A percentile compares a stretch with the other conserved stretches of the same genome.
These are phyloP conservation scores for Xestoiulus laeticollis DNA, from an alignment of 2,888 invertebrate genomes.

Conservation along the genomic window DNA sequence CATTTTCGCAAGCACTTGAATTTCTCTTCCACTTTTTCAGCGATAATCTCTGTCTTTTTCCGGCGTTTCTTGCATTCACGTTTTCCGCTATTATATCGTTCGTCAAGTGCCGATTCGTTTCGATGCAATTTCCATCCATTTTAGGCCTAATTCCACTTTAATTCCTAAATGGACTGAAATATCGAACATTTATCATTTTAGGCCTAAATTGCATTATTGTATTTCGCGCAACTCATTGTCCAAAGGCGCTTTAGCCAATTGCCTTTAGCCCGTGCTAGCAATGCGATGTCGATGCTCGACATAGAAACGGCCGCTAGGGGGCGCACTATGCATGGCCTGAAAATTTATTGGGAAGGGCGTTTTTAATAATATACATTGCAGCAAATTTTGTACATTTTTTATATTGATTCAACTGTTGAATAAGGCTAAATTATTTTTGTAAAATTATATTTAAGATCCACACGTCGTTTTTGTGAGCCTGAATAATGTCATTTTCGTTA, in stretches of 20 bases:
- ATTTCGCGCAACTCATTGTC: background rate
- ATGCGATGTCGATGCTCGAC: too few species aligned
- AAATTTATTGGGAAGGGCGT: background rate
- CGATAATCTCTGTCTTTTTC: background rate
- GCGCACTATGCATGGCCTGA: background rate
- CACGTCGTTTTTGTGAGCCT: too few species aligned
- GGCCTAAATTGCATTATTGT: background rate
- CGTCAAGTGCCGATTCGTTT: too few species aligned
- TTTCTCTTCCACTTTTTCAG: constrained; percentile 36
- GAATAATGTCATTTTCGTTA: too few species aligned
- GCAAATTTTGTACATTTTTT: too few species aligned
- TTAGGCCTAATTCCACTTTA: background rate
- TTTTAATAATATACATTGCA: too few species aligned
- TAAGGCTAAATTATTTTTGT: too few species aligned
- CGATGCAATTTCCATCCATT: background rate
- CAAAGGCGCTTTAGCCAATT: constrained; percentile 4
- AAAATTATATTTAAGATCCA: too few species aligned
- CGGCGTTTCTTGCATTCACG: background rate
- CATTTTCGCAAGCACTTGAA: background rate
- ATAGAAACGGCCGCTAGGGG: background rate
- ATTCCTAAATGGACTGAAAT: background rate
- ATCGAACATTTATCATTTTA: background rate
- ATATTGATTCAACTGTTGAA: too few species aligned
- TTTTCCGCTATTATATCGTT: background rate
- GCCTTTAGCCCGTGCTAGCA: too few species aligned